These are phyloP conservation scores for Drosophila maculinotata DNA, from an alignment of 2,888 invertebrate genomes.

Conservation along the genomic window DNA sequence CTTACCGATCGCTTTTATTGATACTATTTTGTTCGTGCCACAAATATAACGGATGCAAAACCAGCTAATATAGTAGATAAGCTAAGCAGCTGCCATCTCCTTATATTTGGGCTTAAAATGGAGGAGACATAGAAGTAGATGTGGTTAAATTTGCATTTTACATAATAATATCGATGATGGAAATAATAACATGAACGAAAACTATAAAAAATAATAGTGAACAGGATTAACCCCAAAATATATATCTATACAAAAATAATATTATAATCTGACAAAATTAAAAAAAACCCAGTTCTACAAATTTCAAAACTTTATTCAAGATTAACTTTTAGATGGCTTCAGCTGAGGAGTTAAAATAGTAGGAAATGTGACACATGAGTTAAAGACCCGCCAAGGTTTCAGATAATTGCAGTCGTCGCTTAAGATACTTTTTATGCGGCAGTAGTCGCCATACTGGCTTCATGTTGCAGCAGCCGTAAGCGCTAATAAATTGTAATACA, in stretches of 20 bases:
- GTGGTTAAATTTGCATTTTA: neutral
- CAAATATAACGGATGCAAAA: conserved; percentile 27
- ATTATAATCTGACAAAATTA: too few species aligned
- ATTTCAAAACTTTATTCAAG: neutral
- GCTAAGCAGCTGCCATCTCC: neutral
- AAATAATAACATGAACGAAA: neutral
- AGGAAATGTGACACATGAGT: neutral
- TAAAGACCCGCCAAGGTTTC: conserved; percentile 7
- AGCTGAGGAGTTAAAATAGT: conserved; percentile 4
- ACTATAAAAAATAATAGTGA: neutral
- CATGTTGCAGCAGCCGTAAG: conserved; percentile 54
- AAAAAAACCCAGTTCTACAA: too few species aligned
- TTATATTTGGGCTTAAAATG: neutral
- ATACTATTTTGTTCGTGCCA: conserved; percentile 28
- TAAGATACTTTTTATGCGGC: conserved; percentile 11
- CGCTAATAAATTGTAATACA: conserved; percentile 80
- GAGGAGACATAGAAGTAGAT: too few species aligned
- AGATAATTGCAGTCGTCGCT: conserved; percentile 52
- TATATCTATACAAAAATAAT: too few species aligned
- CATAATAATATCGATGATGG: neutral
- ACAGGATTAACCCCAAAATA: too few species aligned
- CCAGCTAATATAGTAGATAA: neutral
- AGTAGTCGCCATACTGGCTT: conserved; percentile 31
- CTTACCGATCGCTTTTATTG: conserved; percentile 36
- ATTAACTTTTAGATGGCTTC: neutral